These are phyloP conservation scores for Diarsia brunnea DNA, from an alignment of 2,888 invertebrate genomes.

Conservation along the genomic window DNA sequence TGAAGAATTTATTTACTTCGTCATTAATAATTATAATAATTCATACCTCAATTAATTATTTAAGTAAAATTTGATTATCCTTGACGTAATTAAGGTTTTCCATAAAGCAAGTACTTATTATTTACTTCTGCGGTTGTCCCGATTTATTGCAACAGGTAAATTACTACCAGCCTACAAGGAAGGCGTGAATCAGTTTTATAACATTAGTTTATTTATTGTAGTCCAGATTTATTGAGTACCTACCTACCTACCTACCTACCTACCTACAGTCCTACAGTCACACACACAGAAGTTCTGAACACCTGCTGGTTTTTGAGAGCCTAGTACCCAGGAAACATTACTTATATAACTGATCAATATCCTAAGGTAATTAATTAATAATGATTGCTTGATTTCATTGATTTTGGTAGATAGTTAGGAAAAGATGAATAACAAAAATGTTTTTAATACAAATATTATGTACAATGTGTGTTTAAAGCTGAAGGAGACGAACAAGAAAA, in stretches of 20 bases:
- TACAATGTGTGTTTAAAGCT: background rate
- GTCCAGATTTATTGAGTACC: conserved; percentile 21
- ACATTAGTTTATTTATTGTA: conserved; percentile 20
- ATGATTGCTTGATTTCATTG: background rate
- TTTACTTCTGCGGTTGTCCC: background rate
- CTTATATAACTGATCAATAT: background rate
- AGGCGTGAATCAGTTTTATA: conserved; percentile 27
- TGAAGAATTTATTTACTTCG: background rate
- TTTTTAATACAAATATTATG: background rate
- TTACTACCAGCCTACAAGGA: conserved; percentile 23
- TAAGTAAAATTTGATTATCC: background rate
- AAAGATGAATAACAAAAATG: background rate
- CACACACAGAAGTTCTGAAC: conserved; percentile 14
- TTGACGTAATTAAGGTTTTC: background rate
- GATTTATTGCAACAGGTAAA: conserved; percentile 32
- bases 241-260: background rate
- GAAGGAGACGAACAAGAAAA: background rate
- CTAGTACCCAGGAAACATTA: conserved; percentile 24
- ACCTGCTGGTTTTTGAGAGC: conserved; percentile 17
- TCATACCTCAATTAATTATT: background rate
- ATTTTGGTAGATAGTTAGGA: background rate
- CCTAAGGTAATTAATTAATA: background rate
- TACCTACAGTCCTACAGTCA: background rate
- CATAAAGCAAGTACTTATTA: background rate
- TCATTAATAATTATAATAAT: background rate